phyloP scores from a whole-genome alignment of 1,140 invertebrate species.

The Caenorhabditis remanei region DNA sequence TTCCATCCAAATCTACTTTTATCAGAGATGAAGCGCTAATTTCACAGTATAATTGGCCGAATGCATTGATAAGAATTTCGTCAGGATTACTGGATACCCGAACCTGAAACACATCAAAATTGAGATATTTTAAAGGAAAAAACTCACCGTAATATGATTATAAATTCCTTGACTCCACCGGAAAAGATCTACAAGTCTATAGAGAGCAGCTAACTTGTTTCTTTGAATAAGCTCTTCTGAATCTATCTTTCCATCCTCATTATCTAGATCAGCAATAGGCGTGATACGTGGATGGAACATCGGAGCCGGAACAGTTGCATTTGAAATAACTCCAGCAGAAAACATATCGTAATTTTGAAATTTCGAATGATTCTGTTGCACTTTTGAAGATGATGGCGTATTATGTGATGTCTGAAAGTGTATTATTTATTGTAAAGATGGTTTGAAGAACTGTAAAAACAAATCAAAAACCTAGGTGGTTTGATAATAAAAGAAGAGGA shows the following conservation, averaged over 20 bases:
- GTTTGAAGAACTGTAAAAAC: slow-evolving; percentile 10
- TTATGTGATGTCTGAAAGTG: neutral
- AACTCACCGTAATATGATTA: slow-evolving; percentile 84
- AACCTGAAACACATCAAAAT: slow-evolving; percentile 80
- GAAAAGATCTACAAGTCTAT: slow-evolving; percentile 93
- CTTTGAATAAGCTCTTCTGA: slow-evolving; percentile 87
- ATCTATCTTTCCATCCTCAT: slow-evolving; percentile 89
- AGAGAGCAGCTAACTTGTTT: slow-evolving; percentile 96
- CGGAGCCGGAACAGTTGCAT: slow-evolving; percentile 43
- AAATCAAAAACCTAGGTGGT: slow-evolving; percentile 46
- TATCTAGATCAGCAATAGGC: slow-evolving; percentile 96
- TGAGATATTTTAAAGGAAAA: neutral
- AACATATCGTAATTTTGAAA: slow-evolving; percentile 50
- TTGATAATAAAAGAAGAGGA: neutral
- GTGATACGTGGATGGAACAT: slow-evolving; percentile 82
- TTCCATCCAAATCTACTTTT: slow-evolving; percentile 89
- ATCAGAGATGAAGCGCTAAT: slow-evolving; percentile 93
- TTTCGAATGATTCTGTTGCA: neutral
- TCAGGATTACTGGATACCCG: slow-evolving; percentile 94
- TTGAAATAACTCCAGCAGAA: slow-evolving; percentile 52
- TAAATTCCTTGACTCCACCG: slow-evolving; percentile 92
- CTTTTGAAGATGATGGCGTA: neutral
- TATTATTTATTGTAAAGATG: slow-evolving; percentile 1
- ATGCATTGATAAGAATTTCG: slow-evolving; percentile 96
- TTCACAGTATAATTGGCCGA: slow-evolving; percentile 94